Percentiles rank a stretch among this genome's conserved stretches.
Evolutionary conservation across 2,113 vertebrate genomes (phyloP).

Genomic region (Condylura cristata): DNA sequence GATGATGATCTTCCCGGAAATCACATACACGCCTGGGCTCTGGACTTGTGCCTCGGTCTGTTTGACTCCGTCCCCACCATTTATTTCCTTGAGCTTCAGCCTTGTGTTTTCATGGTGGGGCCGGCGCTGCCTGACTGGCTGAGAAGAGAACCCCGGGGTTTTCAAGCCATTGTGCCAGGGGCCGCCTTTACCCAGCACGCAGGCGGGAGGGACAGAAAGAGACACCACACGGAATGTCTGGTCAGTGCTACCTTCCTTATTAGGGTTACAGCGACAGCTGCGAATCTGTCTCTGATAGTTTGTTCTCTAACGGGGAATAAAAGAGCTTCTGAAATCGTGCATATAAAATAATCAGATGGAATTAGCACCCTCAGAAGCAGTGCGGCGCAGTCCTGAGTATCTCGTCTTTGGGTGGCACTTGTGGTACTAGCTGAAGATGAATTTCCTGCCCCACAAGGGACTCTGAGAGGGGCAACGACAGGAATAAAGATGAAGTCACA

Average conservation of each 20-base stretch:
- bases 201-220: not conserved
- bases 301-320: conserved; percentile 35
- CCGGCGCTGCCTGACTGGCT: not conserved
- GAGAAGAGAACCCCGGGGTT: not conserved
- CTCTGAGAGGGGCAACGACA: not conserved
- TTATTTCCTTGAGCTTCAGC: not conserved
- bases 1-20: not conserved
- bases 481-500: conserved; percentile 63
- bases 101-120: not conserved
- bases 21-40: not conserved
- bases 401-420: not conserved
- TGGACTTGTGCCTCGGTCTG: not conserved
- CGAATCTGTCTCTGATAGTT: not conserved
- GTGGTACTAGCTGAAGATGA: not conserved
- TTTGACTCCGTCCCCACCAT: not conserved
- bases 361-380: not conserved
- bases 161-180: accelerated
- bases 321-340: not conserved
- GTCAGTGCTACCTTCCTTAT: not conserved
- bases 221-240: not conserved
- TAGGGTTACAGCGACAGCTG: not conserved
- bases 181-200: accelerated
- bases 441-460: not conserved
- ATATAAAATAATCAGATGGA: not conserved
- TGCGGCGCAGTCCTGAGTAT: not conserved